phyloP scores from a whole-genome alignment of 2,797 vertebrate species.

The Propithecus perrieri region DNA sequence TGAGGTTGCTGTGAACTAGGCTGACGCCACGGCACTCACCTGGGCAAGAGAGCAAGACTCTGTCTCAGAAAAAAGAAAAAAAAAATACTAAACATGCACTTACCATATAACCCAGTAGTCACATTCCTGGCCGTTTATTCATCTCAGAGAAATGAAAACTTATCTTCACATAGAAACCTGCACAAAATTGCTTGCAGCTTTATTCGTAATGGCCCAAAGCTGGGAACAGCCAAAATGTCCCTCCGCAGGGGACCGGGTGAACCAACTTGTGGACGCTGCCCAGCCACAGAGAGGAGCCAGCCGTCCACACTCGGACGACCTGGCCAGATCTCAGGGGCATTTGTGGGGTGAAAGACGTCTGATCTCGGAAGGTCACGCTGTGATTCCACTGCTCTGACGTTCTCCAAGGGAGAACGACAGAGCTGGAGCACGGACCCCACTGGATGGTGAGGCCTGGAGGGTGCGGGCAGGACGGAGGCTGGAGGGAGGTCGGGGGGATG shows the following conservation, averaged over 20 bases:
- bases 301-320: too few species aligned
- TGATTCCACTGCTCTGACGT: not conserved
- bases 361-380: not conserved
- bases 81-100: not conserved
- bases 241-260: not conserved
- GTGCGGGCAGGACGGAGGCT: rapidly evolving
- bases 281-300: too few species aligned
- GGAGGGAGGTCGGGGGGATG: not conserved
- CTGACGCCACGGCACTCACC: too few species aligned
- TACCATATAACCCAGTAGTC: rapidly evolving
- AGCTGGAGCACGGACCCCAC: too few species aligned
- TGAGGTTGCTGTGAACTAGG: too few species aligned
- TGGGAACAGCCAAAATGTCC: not conserved
- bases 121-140: not conserved
- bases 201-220: not conserved
- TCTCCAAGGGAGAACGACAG: not conserved
- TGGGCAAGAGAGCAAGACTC: too few species aligned
- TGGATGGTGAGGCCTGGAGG: rapidly evolving
- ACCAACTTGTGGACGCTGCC: not conserved
- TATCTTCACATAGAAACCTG: not conserved
- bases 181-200: not conserved
- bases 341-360: not conserved
- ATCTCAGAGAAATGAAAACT: not conserved
- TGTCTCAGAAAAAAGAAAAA: too few species aligned
- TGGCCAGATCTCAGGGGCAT: not conserved